Evolutionary conservation across 2,888 invertebrate species (phyloP), one percentile per base, ranked within the genome.

Genomic region (Glaucopsyche alexis): DNA sequence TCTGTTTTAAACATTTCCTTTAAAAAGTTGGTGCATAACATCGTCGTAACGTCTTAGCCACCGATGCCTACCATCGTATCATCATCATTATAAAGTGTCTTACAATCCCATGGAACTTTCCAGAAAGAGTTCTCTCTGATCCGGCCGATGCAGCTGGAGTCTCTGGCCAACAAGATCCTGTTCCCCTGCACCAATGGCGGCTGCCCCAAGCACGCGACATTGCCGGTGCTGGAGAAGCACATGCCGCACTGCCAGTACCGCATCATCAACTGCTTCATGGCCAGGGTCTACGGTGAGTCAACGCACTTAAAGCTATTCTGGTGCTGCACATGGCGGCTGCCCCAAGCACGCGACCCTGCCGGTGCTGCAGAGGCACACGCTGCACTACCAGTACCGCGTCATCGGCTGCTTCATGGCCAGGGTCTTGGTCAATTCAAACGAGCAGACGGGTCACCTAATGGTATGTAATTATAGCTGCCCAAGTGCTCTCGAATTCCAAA

Each of bases 141-240:
- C 9, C 88, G 94, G 2, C 94, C 94, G 0, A 85, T 90, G 69
- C 94, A 94, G 0, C 84, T 95, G 65, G 95, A 95, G 79, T 94
- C 95, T 0, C 81, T 95, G 60, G 94, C 94, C 42, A 93, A 94
- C 75, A 95, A 95, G 81, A 91, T 94, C 6, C 84, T 94, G 73
- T 95, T 94, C 75, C 94, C 94, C 0, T 95, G 95, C 82, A 91
- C 89, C 16, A 94, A 95, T 78, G 79, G 83, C 0, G 94, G 94
- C n/a, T 95, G 95, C 77, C 89, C 90, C 1, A 94, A 93, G 72
- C 93, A 94, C 70, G 88, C 94, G 11, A 94, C 93, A 0, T 84
- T 94, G 16, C 87, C 93, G 1, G 79, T 93, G 40, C 83, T 95
- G 11, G 93, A 93, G 65, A 94, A 93, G 80, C 95, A 95, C 77